phyloP scores from a whole-genome alignment of 2,888 invertebrate genomes.

The Zootermopsis nevadensis region DNA sequence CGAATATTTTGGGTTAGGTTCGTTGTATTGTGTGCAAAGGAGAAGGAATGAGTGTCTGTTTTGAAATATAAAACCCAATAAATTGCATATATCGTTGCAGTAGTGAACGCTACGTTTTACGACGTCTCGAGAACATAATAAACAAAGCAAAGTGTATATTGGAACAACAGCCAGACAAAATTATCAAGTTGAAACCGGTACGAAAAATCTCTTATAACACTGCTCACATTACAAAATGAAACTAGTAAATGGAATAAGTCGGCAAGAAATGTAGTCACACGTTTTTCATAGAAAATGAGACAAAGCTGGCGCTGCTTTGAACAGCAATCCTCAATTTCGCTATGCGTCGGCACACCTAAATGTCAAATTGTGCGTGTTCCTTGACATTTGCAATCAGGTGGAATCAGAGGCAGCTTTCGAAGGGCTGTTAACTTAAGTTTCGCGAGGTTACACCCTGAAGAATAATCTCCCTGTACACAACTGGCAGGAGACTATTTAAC shows the following conservation, averaged over 20 bases:
- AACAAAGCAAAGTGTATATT: slow-evolving; percentile 1
- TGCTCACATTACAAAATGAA: not conserved
- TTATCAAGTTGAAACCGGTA: not conserved
- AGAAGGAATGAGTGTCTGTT: not conserved
- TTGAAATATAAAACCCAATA: not conserved
- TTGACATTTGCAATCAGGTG: too few relatives aligned
- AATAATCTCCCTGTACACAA: too few relatives aligned
- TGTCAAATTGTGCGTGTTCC: too few relatives aligned
- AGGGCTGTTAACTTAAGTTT: too few relatives aligned
- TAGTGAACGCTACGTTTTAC: not conserved
- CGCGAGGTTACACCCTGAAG: too few relatives aligned
- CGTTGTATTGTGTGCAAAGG: not conserved
- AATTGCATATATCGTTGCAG: not conserved
- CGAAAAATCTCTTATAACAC: not conserved
- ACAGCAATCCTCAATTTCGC: too few relatives aligned
- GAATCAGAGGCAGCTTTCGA: too few relatives aligned
- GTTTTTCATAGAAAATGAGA: too few relatives aligned
- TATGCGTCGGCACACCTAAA: too few relatives aligned
- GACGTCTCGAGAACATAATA: not conserved
- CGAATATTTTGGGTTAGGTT: slow-evolving; percentile 8
- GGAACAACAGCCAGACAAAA: not conserved
- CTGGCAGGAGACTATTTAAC: too few relatives aligned
- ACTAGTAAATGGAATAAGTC: not conserved
- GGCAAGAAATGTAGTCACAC: too few relatives aligned
- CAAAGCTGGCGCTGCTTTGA: too few relatives aligned